These are phyloP conservation scores for Thamnophis elegans DNA, from an alignment of 2,797 vertebrate species.

Conservation along the genomic window DNA sequence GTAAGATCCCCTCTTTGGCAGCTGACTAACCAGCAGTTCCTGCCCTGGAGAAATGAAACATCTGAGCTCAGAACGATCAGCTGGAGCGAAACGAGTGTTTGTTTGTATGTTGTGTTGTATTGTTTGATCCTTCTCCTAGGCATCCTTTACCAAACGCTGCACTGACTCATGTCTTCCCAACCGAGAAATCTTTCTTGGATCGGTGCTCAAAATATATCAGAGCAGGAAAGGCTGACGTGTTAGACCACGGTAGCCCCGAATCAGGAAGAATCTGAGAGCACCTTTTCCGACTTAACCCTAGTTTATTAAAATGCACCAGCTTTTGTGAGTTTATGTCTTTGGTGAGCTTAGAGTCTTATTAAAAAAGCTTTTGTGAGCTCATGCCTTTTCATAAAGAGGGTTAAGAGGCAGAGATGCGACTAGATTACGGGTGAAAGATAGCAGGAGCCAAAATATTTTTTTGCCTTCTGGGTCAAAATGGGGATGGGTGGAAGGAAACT, in stretches of 20 bases:
- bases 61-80: not conserved
- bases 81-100: not conserved
- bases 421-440: not conserved
- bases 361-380: not conserved
- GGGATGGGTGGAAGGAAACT: not conserved
- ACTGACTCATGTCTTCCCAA: not conserved
- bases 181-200: not conserved
- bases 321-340: not conserved
- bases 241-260: not conserved
- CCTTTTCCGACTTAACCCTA: not conserved
- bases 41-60: not conserved
- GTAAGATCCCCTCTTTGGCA: slow-evolving; percentile 77
- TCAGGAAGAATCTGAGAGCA: not conserved
- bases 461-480: not conserved
- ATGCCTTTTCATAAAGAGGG: not conserved
- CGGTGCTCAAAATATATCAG: not conserved
- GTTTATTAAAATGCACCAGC: not conserved
- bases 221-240: not conserved
- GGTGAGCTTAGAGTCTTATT: not conserved
- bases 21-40: slow-evolving; percentile 51
- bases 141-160: not conserved
- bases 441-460: not conserved
- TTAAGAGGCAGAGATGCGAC: not conserved
- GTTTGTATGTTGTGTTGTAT: not conserved
- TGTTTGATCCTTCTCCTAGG: not conserved